A percentile compares a stretch with the other conserved stretches of the same genome.
Conservation (phyloP, 2,113 vertebrate species). For the Malaclemys terrapin region DNA sequence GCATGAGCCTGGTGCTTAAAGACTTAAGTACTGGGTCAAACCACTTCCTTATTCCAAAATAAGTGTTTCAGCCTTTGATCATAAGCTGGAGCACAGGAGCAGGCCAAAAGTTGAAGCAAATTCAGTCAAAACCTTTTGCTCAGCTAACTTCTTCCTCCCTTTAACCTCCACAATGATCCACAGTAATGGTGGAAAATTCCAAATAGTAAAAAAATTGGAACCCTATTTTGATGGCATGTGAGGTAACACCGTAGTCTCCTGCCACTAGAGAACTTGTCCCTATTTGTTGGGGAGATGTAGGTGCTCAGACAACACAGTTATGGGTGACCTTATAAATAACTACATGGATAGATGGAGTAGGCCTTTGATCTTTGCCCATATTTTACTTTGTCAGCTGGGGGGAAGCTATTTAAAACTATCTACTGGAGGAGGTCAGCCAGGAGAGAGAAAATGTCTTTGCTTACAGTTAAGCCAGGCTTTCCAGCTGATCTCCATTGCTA, state of each 20-base stretch:
- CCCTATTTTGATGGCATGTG: constrained; percentile 57
- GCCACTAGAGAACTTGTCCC: constrained; percentile 37
- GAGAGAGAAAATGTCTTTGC: constrained; percentile 67
- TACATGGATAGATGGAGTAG: constrained; percentile 60
- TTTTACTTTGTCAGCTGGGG: constrained; percentile 68
- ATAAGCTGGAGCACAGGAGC: constrained; percentile 12
- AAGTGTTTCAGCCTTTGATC: constrained; percentile 22
- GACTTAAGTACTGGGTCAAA: constrained; percentile 24
- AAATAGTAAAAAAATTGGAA: constrained; percentile 28
- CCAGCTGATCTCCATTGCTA: constrained; percentile 37
- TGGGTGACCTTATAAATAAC: constrained; percentile 54
- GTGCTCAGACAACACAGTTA: constrained; percentile 62
- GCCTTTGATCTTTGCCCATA: constrained; percentile 69
- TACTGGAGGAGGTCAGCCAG: constrained; percentile 67
- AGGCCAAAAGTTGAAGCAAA: constrained; percentile 19
- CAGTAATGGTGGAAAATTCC: constrained; percentile 65
- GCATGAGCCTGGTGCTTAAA: background rate
- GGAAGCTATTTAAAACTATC: constrained; percentile 69
- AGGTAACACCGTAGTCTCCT: constrained; percentile 56
- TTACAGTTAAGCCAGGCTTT: constrained; percentile 64
- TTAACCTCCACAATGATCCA: constrained; percentile 55
- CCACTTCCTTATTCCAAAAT: background rate
- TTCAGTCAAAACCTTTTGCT: constrained; percentile 45
- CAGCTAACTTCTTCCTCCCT: constrained; percentile 55
- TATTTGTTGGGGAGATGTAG: constrained; percentile 24